Evolutionary conservation across 2,888 invertebrate species (phyloP).

Genomic region (Tricholauxania praeusta): DNA sequence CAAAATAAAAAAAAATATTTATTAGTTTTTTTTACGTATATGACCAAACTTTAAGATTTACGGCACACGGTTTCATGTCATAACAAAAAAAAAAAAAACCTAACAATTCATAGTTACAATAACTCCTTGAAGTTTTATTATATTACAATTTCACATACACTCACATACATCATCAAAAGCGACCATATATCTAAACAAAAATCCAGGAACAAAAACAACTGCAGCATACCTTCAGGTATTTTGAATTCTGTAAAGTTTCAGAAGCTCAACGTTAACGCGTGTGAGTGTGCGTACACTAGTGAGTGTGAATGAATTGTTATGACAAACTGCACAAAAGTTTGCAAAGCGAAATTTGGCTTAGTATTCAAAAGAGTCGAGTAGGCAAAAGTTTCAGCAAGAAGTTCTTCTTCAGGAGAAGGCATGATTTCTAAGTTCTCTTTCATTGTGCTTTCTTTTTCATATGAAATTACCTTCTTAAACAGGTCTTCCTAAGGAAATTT

Average conservation of each 20-base stretch:
- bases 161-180: constrained; percentile 14
- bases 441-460: too few relatives aligned
- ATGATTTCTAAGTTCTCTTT: too few relatives aligned
- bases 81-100: neutral
- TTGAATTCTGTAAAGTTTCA: neutral
- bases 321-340: neutral
- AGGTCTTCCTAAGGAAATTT: too few relatives aligned
- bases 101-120: constrained; percentile 18
- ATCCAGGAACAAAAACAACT: neutral
- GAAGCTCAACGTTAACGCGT: neutral
- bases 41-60: too few relatives aligned
- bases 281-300: neutral
- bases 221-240: neutral
- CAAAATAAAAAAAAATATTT: too few relatives aligned
- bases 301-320: neutral
- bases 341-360: neutral
- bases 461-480: too few relatives aligned
- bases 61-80: too few relatives aligned
- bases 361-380: too few relatives aligned
- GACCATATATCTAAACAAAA: neutral
- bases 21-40: too few relatives aligned
- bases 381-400: too few relatives aligned
- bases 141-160: neutral
- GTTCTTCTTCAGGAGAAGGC: too few relatives aligned
- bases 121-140: constrained; percentile 15